phyloP scores from a whole-genome alignment of 2,113 vertebrate species.

The Alaudala cheleensis region DNA sequence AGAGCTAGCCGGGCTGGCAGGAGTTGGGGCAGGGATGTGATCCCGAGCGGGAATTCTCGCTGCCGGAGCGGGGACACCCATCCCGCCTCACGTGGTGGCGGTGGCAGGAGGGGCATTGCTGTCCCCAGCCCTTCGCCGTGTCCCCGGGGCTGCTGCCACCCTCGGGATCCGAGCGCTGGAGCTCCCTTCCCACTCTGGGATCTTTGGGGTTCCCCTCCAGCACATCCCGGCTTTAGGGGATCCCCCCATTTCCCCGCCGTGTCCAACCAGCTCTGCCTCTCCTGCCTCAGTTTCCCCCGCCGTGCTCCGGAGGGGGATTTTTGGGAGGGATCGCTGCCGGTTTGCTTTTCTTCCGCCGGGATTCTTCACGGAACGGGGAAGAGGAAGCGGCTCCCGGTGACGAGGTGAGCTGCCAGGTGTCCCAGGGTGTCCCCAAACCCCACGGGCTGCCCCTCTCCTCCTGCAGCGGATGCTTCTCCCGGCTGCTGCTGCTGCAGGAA shows the following conservation, averaged over 20 bases:
- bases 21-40: background rate
- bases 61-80: background rate
- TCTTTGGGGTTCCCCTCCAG: fast-evolving
- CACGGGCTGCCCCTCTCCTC: background rate
- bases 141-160: background rate
- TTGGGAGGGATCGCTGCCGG: background rate
- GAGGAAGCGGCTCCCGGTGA: background rate
- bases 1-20: fast-evolving
- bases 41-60: background rate
- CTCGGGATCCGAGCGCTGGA: fast-evolving
- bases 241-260: fast-evolving
- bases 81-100: background rate
- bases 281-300: background rate
- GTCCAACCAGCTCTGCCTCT: background rate
- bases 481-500: slow-evolving; percentile 30
- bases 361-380: fast-evolving
- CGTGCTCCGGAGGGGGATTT: background rate
- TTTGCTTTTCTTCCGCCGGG: fast-evolving
- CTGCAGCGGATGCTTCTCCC: background rate
- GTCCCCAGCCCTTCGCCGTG: background rate
- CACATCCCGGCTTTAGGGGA: background rate
- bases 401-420: background rate
- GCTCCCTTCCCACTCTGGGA: background rate
- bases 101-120: background rate
- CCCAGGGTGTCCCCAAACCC: background rate